Conservation (phyloP, 1,140 invertebrate species). For the Leptinotarsa undecemlineata region DNA sequence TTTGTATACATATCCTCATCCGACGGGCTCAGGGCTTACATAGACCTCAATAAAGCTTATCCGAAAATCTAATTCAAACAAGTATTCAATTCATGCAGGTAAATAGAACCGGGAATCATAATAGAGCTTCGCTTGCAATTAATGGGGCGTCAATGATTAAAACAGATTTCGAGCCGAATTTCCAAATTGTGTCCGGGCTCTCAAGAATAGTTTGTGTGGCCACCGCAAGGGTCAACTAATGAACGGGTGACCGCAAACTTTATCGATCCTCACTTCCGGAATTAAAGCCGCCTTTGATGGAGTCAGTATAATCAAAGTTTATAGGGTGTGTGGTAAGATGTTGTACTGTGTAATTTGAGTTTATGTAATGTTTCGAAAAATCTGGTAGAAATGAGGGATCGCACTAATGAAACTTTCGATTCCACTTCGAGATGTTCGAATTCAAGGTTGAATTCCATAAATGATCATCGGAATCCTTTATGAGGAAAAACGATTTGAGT, state of each 20-base stretch:
- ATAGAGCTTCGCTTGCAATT: not conserved
- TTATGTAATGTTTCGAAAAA: no score
- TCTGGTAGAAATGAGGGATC: no score
- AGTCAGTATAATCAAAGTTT: not conserved
- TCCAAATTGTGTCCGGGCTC: not conserved
- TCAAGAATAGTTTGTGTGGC: not conserved
- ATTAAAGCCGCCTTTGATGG: conserved; percentile 11
- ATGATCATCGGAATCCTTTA: no score
- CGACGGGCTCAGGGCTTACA: not conserved
- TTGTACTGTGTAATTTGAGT: no score
- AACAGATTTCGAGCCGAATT: conserved; percentile 2
- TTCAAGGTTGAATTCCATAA: no score
- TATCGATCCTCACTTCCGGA: conserved; percentile 4
- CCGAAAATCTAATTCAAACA: not conserved
- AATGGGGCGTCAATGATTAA: conserved; percentile 8
- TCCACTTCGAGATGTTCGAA: no score
- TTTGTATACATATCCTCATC: no score
- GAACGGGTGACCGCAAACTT: conserved; percentile 14
- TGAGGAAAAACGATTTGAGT: no score
- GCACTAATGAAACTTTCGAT: no score
- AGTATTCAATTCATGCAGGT: not conserved
- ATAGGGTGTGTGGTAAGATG: no score
- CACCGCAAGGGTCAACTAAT: conserved; percentile 19
- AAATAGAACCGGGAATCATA: conserved; percentile 6
- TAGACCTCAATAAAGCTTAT: not conserved